Evolutionary conservation across 2,888 invertebrate genomes (phyloP), one percentile per base, ranked within the genome.

Genomic region (Epistrophella euchroma): DNA sequence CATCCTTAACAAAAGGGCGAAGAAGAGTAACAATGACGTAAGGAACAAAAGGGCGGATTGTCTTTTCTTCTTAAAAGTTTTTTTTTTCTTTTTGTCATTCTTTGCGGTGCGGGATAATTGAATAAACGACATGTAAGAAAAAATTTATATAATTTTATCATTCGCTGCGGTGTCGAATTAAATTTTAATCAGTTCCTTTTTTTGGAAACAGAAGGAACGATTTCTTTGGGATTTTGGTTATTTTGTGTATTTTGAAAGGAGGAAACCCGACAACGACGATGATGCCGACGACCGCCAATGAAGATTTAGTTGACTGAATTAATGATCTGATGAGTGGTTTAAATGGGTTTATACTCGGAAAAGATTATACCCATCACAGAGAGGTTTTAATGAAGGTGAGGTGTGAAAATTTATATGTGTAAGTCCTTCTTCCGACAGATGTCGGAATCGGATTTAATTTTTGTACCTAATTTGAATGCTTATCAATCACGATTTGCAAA

Each of bases 151-250:
- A 75, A 72, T 80, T 72, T 72, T 80, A 72, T 68, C 72, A 85
- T 80, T 85, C 71, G 84, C 45, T 72, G 68, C 68, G 80, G 80
- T 85, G 84, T 85, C 76, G 76, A 84, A 84, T 84, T 76, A 72
- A 84, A 80, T 80, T 72, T 85, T 80, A 85, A 85, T 80, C 80
- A 85, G 75, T 80, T 85, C 45, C 22, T 35, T 66, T 32, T 50
- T 22, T 37, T n/a, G 50, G 35, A 19, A 50, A 47, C 15, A 10
- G 10, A 22, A 35, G 28, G 37, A 47, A 62, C 6, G 4, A 56
- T 56, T 47, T 40, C 56, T 17, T 32, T 35, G n/a, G 15, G 9
- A 40, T 40, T 60, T 58, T 11, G 17, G 32, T 58, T 13, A 25
- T 5, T 50, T 15, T 52, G 52, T 25, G n/a, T 40, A 11, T 47